A percentile compares a stretch with the other conserved stretches of the same genome.
Conservation (phyloP, 53 echinoderm and acorn worm genomes). For the Apostichopus leukothele region DNA sequence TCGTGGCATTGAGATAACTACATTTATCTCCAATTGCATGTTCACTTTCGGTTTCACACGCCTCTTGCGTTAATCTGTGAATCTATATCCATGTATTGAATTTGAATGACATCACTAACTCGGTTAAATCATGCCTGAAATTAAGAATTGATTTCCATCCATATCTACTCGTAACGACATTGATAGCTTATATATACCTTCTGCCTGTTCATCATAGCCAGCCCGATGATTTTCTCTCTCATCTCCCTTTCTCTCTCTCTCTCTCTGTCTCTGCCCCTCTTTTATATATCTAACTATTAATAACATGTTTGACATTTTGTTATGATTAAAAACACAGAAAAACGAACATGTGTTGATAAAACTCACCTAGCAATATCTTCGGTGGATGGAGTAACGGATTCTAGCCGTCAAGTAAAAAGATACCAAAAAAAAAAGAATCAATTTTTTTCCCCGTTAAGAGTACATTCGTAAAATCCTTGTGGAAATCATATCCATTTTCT, state of each 20-base stretch:
- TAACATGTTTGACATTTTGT: conserved; percentile 2
- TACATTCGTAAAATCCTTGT: neutral
- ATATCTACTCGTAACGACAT: neutral
- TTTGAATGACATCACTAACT: conserved; percentile 31
- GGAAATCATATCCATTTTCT: neutral
- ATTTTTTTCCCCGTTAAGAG: neutral
- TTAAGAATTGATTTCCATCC: conserved; percentile 20
- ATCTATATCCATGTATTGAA: conserved; percentile 17
- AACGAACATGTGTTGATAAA: conserved; percentile 7
- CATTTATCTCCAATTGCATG: no score
- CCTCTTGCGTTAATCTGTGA: conserved; percentile 28
- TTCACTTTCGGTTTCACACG: neutral
- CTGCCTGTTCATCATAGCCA: neutral
- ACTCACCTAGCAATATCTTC: neutral
- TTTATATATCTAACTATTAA: neutral
- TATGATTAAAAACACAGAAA: conserved; percentile 6
- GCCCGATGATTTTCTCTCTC: no score
- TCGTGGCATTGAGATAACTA: no score
- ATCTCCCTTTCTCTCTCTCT: no score
- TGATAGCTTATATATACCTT: neutral
- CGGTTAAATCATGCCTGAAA: conserved; percentile 40
- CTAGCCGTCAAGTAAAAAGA: neutral
- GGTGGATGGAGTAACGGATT: neutral
- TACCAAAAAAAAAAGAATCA: neutral
- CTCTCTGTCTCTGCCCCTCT: no score